These are phyloP conservation scores for Luehdorfia chinensis DNA, from an alignment of 1,140 invertebrate species.

Conservation along the genomic window DNA sequence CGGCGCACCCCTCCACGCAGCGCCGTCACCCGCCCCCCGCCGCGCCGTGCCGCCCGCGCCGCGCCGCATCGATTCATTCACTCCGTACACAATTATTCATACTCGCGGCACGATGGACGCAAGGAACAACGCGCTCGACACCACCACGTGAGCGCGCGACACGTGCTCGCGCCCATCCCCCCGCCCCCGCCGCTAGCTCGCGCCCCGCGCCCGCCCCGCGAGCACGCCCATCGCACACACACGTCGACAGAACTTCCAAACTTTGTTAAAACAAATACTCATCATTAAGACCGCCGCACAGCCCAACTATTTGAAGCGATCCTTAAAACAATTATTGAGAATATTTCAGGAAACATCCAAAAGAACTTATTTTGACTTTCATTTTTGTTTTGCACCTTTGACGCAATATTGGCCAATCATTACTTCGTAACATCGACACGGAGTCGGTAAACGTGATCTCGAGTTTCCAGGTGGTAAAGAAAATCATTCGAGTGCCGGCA, in stretches of 20 bases:
- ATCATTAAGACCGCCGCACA: slow-evolving; percentile 5
- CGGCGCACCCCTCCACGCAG: slow-evolving; percentile 67
- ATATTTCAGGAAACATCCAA: not conserved
- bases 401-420: too few species aligned
- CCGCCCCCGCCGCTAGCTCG: slow-evolving; percentile 27
- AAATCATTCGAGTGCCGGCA: slow-evolving; percentile 18
- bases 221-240: slow-evolving; percentile 56
- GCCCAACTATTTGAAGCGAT: slow-evolving; percentile 5
- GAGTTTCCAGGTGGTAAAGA: slow-evolving; percentile 21
- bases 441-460: slow-evolving; percentile 13
- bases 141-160: slow-evolving; percentile 65
- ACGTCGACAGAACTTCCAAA: slow-evolving; percentile 27
- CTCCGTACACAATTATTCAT: slow-evolving; percentile 70
- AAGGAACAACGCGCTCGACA: slow-evolving; percentile 39
- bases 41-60: slow-evolving; percentile 41
- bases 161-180: slow-evolving; percentile 51
- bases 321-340: not conserved
- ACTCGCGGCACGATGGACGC: slow-evolving; percentile 54
- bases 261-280: slow-evolving; percentile 24
- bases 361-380: slow-evolving; percentile 3
- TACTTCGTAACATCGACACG: not conserved
- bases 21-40: slow-evolving; percentile 40
- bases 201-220: slow-evolving; percentile 29
- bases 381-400: slow-evolving; percentile 4
- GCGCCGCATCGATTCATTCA: slow-evolving; percentile 71